Evolutionary conservation across 2,113 vertebrate species (phyloP), one percentile per base, ranked within the genome.

Genomic region (Maccullochella peelii): DNA sequence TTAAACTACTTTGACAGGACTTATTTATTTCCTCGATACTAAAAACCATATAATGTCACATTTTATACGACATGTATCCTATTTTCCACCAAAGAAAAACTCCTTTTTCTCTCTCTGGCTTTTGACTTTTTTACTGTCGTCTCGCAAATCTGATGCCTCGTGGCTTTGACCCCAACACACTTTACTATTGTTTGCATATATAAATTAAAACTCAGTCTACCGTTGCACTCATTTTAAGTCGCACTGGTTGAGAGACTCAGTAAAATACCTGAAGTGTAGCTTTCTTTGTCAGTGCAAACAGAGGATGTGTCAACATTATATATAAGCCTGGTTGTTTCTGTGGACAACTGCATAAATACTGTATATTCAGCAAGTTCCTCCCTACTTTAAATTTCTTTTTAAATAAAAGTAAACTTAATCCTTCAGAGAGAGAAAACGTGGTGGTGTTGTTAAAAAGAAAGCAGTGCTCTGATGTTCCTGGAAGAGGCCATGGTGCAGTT

Each of bases 401-500:
- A 84, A 87, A 88, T 91, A 80, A 93, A 93, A 93, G 78, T 88
- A 81, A 94, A 93, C 77, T 88, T 86, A 73, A 87, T 87, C 77
- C 87, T 71, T 74, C 25, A 1, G 82, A 91, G 85, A 88, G 36
- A 62, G 61, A 42, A 76, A 85, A 86, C 79, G 86, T 69, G 87
- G 81, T 76, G 65, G 54, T 85, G 81, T 59, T 86, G 84, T 89
- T 83, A 85, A 82, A 90, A 88, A 89, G 87, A 90, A 91, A 91
- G 78, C 58, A 16, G 40, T 30, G 76, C 90, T 94, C 78, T 89
- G 89, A 92, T 92, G 88, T 85, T 85, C 79, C 80, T 78, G 73
- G 79, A 75, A 79, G 80, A 91, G 81, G 91, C 82, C 74, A 66
- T 16, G 36, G 57, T 90, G 89, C n/a, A n/a, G n/a, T 92, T 93